A percentile compares a stretch with the other conserved stretches of the same genome.
Evolutionary conservation across 1,140 invertebrate species (phyloP).

Genomic region (Pseudomyrmex cubaensis): DNA sequence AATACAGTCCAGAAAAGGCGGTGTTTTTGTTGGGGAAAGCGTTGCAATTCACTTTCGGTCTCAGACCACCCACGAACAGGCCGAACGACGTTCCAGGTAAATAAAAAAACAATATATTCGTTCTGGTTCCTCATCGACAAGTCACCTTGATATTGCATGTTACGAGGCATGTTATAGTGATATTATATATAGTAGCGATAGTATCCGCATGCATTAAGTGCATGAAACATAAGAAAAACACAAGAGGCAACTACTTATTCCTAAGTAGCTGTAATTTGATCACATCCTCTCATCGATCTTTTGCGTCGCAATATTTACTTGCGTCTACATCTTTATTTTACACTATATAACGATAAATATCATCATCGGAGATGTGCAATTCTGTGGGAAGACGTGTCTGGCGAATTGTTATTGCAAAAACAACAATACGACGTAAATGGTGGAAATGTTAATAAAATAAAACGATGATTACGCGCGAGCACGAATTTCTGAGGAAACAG

Average conservation of each 20-base stretch:
- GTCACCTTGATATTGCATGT: slow-evolving; percentile 5
- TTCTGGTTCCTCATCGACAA: neutral
- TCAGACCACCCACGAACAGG: slow-evolving; percentile 85
- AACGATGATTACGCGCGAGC: neutral
- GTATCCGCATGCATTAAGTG: neutral
- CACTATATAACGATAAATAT: slow-evolving; percentile 15
- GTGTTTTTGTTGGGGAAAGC: slow-evolving; percentile 87
- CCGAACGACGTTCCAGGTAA: slow-evolving; percentile 86
- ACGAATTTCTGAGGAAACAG: slow-evolving; percentile 40
- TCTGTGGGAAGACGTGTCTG: neutral
- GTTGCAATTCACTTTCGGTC: slow-evolving; percentile 87
- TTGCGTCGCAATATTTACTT: neutral
- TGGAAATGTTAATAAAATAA: slow-evolving; percentile 2
- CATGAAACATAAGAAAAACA: neutral
- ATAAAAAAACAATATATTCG: slow-evolving; percentile 5
- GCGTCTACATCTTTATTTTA: too few relatives aligned
- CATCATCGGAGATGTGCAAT: slow-evolving; percentile 4
- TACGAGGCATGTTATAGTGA: slow-evolving; percentile 1
- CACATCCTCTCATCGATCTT: neutral
- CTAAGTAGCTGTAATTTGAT: neutral
- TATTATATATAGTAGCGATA: neutral
- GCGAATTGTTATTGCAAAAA: neutral
- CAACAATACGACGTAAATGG: slow-evolving; percentile 53
- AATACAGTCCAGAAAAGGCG: slow-evolving; percentile 88
- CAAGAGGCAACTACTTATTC: neutral